Evolutionary conservation across 2,888 invertebrate species (phyloP), one percentile per base, ranked within the genome.

Genomic region (Micropterix aruncella): DNA sequence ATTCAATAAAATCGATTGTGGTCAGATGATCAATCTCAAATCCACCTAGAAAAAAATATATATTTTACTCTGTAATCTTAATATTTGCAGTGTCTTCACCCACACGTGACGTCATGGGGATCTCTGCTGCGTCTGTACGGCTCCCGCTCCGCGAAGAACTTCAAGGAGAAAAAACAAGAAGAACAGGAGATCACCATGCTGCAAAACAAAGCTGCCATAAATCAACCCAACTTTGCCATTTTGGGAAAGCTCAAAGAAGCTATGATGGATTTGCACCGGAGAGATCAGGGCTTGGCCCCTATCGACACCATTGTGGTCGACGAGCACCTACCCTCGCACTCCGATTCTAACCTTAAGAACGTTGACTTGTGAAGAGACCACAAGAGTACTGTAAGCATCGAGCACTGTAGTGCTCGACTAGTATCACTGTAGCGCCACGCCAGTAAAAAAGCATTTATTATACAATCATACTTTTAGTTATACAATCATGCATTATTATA

Each of bases 71-170:
- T n/a, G n/a, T n/a, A n/a, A n/a, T n/a, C n/a, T n/a, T n/a, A n/a
- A n/a, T n/a, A n/a, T n/a, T n/a, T n/a, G 2, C 64, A 90, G 80
- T 79, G 83, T 43, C 71, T 99, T 18, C 97, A 97, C 70, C 96
- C 97, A 0, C 91, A 95, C 60, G 87, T 97, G 43, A 80, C 78
- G 18, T 91, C 86, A 2, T 96, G 96, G 93, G 96, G 96, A 44
- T 92, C 95, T 0, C 73, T 97, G 39, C 67, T 97, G 7, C 79
- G 95, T 1, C 74, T 97, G 19, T 97, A 97, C 63, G 95, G 93
- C 43, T 91, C 88, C 54, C 80, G 86, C 37, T 91, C 91, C 3
- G 85, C 90, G 15, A 91, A 91, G 62, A 87, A 85, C 47, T 85
- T 90, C 57, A 90, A 91, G 58, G 92, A 93, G 62, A 90, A 89